Percentiles rank a stretch among this genome's conserved stretches.
phyloP scores from a whole-genome alignment of 37 sponge, comb jelly and placozoan species.

The Theonella swinhoei region DNA sequence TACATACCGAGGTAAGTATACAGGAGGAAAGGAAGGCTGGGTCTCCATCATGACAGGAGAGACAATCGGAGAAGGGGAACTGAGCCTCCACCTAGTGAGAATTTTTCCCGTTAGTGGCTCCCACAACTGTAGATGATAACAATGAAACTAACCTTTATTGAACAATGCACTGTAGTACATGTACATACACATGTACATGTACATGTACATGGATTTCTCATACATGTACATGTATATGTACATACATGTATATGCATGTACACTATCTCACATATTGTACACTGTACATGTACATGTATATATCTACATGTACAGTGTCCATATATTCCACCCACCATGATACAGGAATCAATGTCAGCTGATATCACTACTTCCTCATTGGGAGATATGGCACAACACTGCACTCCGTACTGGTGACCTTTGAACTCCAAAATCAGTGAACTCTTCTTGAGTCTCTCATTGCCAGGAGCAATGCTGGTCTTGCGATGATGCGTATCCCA shows the following conservation, averaged over 20 bases:
- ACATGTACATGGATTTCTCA: neutral
- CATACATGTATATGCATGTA: conserved; percentile 16
- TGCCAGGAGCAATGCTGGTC: neutral
- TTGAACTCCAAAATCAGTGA: conserved; percentile 31
- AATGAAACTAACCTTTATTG: neutral
- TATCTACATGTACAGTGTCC: conserved; percentile 10
- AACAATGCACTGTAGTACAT: neutral
- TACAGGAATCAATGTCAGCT: conserved; percentile 49
- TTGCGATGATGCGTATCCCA: conserved; percentile 38
- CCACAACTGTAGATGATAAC: conserved; percentile 13
- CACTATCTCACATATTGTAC: neutral
- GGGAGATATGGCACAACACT: conserved; percentile 68
- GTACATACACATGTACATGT: neutral
- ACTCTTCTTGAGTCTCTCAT: neutral
- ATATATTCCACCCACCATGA: conserved; percentile 38
- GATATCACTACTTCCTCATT: conserved; percentile 49
- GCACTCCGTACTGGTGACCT: conserved; percentile 40
- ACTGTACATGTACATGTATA: conserved; percentile 4
- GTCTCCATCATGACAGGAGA: conserved; percentile 10
- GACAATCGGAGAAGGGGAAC: conserved; percentile 12
- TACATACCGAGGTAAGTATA: neutral
- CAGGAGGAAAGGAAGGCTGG: neutral
- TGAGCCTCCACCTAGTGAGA: conserved; percentile 10
- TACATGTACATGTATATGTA: conserved; percentile 28
- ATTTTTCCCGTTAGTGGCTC: conserved; percentile 32